These are phyloP conservation scores for Drosophila subquinaria DNA, from an alignment of 2,888 invertebrate genomes.

Conservation along the genomic window DNA sequence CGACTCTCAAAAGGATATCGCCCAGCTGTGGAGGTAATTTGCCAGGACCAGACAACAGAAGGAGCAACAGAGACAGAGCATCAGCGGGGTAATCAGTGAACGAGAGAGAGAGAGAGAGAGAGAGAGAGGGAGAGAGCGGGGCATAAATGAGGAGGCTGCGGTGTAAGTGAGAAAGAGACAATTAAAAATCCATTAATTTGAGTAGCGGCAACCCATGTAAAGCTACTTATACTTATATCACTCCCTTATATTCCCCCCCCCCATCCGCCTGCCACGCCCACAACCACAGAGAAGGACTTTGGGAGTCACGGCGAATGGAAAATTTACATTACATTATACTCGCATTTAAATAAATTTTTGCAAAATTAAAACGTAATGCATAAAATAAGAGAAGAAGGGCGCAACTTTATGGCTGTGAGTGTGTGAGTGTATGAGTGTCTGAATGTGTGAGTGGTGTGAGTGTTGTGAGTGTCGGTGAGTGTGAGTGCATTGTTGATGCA, in stretches of 20 bases:
- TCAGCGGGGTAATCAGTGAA: constrained; percentile 11
- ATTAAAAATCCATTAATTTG: constrained; percentile 84
- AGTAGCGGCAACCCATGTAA: constrained; percentile 75
- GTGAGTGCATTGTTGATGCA: constrained; percentile 68
- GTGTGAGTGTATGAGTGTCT: background rate
- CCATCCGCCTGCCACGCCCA: constrained; percentile 20
- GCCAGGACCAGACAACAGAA: constrained; percentile 37
- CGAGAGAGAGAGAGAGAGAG: background rate
- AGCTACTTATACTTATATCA: constrained; percentile 71
- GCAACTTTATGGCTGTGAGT: constrained; percentile 27
- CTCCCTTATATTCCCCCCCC: background rate
- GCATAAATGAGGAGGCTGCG: constrained; percentile 34
- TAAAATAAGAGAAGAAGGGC: constrained; percentile 46
- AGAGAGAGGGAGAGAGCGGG: background rate
- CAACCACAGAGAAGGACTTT: constrained; percentile 6
- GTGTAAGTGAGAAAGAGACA: constrained; percentile 79
- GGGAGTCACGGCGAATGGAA: constrained; percentile 57
- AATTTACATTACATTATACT: constrained; percentile 78
- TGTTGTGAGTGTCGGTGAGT: constrained; percentile 5
- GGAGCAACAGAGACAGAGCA: background rate
- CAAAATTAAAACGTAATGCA: constrained; percentile 78
- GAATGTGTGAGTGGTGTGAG: background rate
- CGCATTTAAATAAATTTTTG: constrained; percentile 79
- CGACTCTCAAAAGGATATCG: constrained; percentile 39
- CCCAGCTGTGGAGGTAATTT: constrained; percentile 61